Evolutionary conservation across 2,888 invertebrate genomes (phyloP), one percentile per base, ranked within the genome.

Genomic region (Dorcus parallelipipedus): DNA sequence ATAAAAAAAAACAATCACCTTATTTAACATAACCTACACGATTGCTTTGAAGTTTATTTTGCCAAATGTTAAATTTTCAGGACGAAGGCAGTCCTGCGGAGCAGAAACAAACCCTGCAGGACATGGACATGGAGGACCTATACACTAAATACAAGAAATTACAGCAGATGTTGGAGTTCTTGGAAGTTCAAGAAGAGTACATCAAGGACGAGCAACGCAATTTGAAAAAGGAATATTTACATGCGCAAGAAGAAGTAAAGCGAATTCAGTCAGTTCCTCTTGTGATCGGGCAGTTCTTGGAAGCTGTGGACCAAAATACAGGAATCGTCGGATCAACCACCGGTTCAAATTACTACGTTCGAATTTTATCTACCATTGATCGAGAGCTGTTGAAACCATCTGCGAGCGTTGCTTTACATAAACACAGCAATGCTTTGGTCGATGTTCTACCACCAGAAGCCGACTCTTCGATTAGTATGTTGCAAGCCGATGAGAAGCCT

Each of bases 181-280:
- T 99, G 8, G 95, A 97, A 78, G 98, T 99, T 0, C 98, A 99
- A 82, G 99, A 99, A 76, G 97, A 98, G 72, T 99, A 99, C 76
- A 97, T 99, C 55, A 99, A 99, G 80, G 97, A 98, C 84, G 99
- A 99, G 80, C 98, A 97, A 76, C 87, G 97, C 56, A 99, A 99
- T 79, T 81, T 99, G 55, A 98, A 98, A 77, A 99, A 99, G 72
- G 99, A 99, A 78, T 97, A 98, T 78, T 83, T 99, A 2, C 99
- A 99, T 79, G 99, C 99, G 1, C 98, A 99, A 74, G 93, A 94
- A 74, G 93, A 95, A 81, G 98, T 99, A 1, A 99, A 99, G 77
- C 87, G 98, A 45, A 99, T 99, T 73, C 98, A 99, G 76, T 97
- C 97, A 62, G 99, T 99, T 20, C 99, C 99, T 1, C 83, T 99